These are phyloP conservation scores for Linyphia triangularis DNA, from an alignment of 2,888 invertebrate genomes.

Conservation along the genomic window DNA sequence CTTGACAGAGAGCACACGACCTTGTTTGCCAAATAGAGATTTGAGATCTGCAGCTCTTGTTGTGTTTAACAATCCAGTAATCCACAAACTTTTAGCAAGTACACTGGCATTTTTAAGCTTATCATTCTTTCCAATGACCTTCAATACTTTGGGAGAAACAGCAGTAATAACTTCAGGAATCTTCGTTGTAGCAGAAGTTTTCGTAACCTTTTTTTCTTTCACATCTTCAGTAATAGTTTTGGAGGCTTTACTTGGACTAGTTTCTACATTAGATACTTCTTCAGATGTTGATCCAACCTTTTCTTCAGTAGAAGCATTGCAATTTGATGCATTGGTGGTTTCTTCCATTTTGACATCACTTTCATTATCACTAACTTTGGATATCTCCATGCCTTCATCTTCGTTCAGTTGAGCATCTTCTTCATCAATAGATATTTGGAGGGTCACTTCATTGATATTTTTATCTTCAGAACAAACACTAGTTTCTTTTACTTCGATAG, in stretches of 20 bases:
- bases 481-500: neutral
- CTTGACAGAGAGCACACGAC: slow-evolving; percentile 88
- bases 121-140: slow-evolving; percentile 59
- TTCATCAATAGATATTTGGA: slow-evolving; percentile 71
- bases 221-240: neutral
- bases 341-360: neutral
- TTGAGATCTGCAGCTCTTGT: slow-evolving; percentile 98
- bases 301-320: neutral
- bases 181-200: neutral
- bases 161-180: neutral
- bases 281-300: neutral
- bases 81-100: slow-evolving; percentile 89
- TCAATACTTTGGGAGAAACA: slow-evolving; percentile 41
- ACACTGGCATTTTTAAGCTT: slow-evolving; percentile 27
- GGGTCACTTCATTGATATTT: slow-evolving; percentile 44
- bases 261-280: neutral
- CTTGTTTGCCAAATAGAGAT: slow-evolving; percentile 91
- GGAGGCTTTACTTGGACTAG: neutral
- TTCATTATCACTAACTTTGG: slow-evolving; percentile 11
- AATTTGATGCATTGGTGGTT: neutral
- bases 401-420: slow-evolving; percentile 67
- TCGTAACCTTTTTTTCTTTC: slow-evolving; percentile 26
- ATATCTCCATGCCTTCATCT: slow-evolving; percentile 43
- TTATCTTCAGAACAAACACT: slow-evolving; percentile 21
- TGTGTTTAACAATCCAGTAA: slow-evolving; percentile 92